Base-by-base conservation (phyloP, 37 sponge, comb jelly and placozoan species). In the Theonella swinhoei region DNA sequence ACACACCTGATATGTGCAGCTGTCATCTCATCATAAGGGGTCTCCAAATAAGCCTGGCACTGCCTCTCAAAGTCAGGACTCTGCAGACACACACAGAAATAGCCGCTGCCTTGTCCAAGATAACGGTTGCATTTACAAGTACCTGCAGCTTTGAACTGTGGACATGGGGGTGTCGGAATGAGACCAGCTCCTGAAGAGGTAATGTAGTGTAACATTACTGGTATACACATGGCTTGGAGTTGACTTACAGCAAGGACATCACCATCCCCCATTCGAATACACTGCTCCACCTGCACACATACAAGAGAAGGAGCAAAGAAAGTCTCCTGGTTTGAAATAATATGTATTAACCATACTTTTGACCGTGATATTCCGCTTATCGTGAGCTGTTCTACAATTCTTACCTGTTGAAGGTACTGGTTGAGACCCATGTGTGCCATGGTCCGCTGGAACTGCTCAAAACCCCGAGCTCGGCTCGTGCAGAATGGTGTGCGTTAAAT, bases 1-100 rank as follows among this genome's bases (percentile, higher is more conserved):
- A 24, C 64, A 9, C 77, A 93, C 91, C 76, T 81, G 20, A 94
- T 59, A 33, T 94, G 95, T 8, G 92, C 95, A 38, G 95, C 93
- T 28, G 91, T 79, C 39, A 94, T 80, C 30, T 94, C 95, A 73
- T 88, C 95, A 22, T 63, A 88, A 23, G 95, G 95, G 30, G 78
- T 58, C 4, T 88, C 95, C 35, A 94, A 38, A 26, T 68, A 80
- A 11, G n/a, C 30, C 43, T 83, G 79, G 43, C 94, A 94, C 32
- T 70, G 42, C 4, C 5, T 22, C 58, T 94, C 91, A 73, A 77
- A 78, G 59, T 90, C 82, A 25, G 54, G 54, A 47, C 39, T 78
- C 79, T 86, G 39, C 37, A 72, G 3, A 70, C 1, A 62, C 24
- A 70, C 82, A 59, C 39, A 67, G 17, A n/a, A 75, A 41, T 35